Evolutionary conservation across 2,797 vertebrate genomes (phyloP).

Genomic region (Pseudochirops corinnae): DNA sequence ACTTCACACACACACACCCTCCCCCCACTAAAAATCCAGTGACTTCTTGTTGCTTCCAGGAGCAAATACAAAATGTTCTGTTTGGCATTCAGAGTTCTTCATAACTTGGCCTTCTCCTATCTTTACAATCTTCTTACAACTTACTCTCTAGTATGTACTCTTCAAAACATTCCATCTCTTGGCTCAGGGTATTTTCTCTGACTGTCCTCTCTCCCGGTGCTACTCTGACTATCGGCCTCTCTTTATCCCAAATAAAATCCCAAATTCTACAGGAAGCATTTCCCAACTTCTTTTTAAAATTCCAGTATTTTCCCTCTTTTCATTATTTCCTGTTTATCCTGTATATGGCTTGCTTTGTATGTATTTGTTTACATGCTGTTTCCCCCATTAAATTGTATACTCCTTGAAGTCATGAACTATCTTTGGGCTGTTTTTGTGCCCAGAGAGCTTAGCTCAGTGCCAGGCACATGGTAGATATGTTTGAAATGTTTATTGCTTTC

Average conservation of each 20-base stretch:
- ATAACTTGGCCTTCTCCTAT: not conserved
- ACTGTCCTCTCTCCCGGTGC: not conserved
- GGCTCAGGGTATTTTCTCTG: not conserved
- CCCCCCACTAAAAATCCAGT: not conserved
- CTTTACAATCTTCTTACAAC: not conserved
- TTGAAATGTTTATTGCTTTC: not conserved
- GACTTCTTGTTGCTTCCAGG: not conserved
- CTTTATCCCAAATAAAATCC: not conserved
- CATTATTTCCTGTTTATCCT: not conserved
- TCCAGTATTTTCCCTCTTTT: not conserved
- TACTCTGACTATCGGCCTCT: not conserved
- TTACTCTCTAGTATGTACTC: not conserved
- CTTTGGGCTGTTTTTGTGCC: not conserved
- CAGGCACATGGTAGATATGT: not conserved
- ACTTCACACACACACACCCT: not conserved
- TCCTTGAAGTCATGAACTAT: not conserved
- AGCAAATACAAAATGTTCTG: not conserved
- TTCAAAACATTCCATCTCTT: not conserved
- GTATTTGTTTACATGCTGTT: not conserved
- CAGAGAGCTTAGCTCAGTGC: not conserved
- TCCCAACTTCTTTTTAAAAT: not conserved
- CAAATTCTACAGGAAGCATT: not conserved
- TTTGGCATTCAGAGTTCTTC: not conserved
- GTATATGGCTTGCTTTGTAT: not conserved
- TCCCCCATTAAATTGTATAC: not conserved